phyloP scores from a whole-genome alignment of 1,140 invertebrate species.

The Philotrypesis tridentata region DNA sequence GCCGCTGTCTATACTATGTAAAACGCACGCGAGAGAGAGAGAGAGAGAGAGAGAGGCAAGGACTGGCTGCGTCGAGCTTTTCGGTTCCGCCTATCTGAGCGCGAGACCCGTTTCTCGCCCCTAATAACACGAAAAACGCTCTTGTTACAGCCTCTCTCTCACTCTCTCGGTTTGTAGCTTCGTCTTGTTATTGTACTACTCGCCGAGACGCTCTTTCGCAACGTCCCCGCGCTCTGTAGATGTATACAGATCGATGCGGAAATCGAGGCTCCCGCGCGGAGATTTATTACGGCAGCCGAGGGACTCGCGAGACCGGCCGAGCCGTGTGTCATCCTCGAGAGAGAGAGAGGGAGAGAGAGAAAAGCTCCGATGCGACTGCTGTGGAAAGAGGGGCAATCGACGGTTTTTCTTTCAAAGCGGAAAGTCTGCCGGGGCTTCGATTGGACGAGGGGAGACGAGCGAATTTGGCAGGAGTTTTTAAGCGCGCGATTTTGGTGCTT shows the following conservation, averaged over 20 bases:
- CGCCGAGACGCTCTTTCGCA: not conserved
- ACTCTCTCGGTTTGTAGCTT: no score
- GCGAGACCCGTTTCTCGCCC: not conserved
- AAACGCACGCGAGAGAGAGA: no score
- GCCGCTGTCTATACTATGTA: not conserved
- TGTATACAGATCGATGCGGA: slow-evolving; percentile 30
- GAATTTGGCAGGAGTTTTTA: no score
- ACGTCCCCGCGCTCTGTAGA: not conserved
- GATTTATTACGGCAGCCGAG: slow-evolving; percentile 12
- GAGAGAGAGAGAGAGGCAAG: not conserved
- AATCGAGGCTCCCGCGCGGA: slow-evolving; percentile 18
- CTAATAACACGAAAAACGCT: not conserved
- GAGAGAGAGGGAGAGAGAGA: no score
- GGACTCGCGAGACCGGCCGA: not conserved
- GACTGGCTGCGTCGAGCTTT: slow-evolving; percentile 7
- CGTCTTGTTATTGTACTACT: not conserved
- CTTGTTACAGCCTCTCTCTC: not conserved
- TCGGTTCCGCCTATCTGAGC: slow-evolving; percentile 1
- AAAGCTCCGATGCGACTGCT: no score
- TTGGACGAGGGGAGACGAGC: no score
- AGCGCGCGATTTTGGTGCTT: no score
- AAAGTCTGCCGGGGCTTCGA: no score
- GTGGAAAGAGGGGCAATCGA: no score
- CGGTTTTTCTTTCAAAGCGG: no score
- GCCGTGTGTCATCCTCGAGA: slow-evolving; percentile 3